Base-by-base conservation (phyloP, 2,888 invertebrate species). In the Microctonus aethiopoides region DNA sequence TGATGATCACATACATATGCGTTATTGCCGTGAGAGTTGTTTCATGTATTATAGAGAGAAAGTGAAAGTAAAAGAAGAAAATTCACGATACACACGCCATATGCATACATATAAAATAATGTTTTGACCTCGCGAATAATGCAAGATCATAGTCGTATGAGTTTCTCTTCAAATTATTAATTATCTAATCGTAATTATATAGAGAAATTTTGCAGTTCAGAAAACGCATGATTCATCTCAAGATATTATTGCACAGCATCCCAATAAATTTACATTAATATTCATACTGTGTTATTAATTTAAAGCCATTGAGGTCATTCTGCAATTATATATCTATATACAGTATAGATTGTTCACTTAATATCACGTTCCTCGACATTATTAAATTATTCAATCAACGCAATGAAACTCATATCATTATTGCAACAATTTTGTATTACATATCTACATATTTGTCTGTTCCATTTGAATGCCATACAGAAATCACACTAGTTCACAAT, bases 121-220 rank as follows among this genome's bases (percentile, higher is more conserved):
- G 57, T 20, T 16, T 3, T 32, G 34, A 56, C 56, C 29, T 5
- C 24, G n/a, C 26, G 56, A 56, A n/a, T 56, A 59, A 69, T 59
- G 68, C 32, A 9, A 59, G 64, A 69, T 59, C 64, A 59, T 59
- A 69, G 46, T 54, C 34, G 46, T 59, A 59, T 64, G 52, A 64
- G 63, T 69, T 64, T 69, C 69, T 69, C 69, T 59, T 11, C 20
- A 64, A 69, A 63, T 64, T 64, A 64, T 64, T 36, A 69, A 69
- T 69, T 69, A 69, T 69, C 69, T 69, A 69, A 69, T 69, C 64
- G 32, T 46, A 46, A 34, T 34, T 32, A 63, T 41, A 29, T 63
- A 36, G 29, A 34, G 16, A 54, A 1, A 26, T 24, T 24, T 26
- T 13, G 24, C 63, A 22, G 9, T 46, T 34, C 52, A 63, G 29